Percentiles rank a stretch among this genome's conserved stretches.
phyloP scores from a whole-genome alignment of 2,797 vertebrate genomes.

The Stomatorhinus walkeri region DNA sequence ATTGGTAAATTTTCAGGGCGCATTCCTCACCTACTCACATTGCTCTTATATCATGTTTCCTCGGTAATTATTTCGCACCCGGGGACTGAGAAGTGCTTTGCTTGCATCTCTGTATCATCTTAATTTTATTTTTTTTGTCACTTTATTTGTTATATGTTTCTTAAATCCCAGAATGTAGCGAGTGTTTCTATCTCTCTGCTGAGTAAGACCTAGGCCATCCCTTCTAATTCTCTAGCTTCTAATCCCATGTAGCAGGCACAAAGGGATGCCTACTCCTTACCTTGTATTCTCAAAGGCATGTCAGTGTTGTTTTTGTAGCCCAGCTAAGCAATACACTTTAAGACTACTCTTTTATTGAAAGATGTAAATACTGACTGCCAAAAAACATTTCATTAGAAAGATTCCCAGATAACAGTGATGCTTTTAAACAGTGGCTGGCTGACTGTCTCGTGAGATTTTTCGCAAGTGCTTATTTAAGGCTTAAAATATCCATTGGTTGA shows the following conservation, averaged over 20 bases:
- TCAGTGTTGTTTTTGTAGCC: background rate
- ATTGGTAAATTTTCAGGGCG: background rate
- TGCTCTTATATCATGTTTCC: background rate
- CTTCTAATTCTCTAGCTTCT: background rate
- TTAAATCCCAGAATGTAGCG: background rate
- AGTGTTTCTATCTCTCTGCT: background rate
- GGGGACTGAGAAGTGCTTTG: conserved; percentile 4
- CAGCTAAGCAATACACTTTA: background rate
- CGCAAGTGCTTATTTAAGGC: background rate
- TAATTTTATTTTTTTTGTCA: background rate
- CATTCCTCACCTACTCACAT: background rate
- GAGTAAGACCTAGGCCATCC: background rate
- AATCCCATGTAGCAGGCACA: background rate
- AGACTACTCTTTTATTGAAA: background rate
- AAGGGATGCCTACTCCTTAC: background rate
- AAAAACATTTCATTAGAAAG: background rate
- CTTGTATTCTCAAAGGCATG: background rate
- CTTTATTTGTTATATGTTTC: background rate
- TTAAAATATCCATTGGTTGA: background rate
- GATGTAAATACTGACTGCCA: background rate
- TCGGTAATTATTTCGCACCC: background rate
- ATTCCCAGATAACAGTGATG: background rate
- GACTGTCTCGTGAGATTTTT: background rate
- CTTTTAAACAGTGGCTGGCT: background rate
- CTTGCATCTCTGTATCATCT: background rate